A percentile compares a stretch with the other conserved stretches of the same genome.
These are phyloP conservation scores for Portunus trituberculatus DNA, from an alignment of 1,140 invertebrate species.

Conservation along the genomic window DNA sequence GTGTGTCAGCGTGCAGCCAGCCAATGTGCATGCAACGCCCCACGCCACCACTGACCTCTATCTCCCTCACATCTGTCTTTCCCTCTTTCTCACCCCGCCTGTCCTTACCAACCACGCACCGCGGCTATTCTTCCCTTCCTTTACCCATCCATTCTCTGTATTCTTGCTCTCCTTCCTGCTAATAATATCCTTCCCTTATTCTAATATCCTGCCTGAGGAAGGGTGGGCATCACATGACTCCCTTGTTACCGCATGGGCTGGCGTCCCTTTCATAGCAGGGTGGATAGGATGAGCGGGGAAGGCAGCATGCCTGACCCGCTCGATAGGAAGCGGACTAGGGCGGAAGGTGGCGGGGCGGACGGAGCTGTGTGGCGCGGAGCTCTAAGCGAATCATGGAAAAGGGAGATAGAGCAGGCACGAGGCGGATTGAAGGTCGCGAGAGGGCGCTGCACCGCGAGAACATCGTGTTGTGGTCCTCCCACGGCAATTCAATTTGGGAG, in stretches of 20 bases:
- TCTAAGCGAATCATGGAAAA: not conserved
- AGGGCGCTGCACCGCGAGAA: not conserved
- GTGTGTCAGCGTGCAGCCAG: too few species aligned
- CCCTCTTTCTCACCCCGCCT: not conserved
- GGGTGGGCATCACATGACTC: not conserved
- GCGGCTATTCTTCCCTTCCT: not conserved
- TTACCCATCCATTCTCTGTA: not conserved
- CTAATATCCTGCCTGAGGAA: not conserved
- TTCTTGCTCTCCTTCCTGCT: too few species aligned
- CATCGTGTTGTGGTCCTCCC: not conserved
- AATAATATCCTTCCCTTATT: not conserved
- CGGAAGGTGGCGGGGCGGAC: not conserved
- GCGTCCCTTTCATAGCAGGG: not conserved
- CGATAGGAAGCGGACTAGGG: not conserved
- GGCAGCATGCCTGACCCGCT: not conserved
- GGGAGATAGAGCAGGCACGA: not conserved
- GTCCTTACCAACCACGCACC: not conserved
- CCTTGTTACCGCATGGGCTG: not conserved
- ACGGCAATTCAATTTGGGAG: not conserved
- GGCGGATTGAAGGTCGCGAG: not conserved
- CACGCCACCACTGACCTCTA: too few species aligned
- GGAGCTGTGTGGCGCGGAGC: not conserved
- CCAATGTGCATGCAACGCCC: too few species aligned
- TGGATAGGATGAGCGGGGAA: not conserved
- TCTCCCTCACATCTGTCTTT: too few species aligned